Base-by-base conservation (phyloP, 2,797 vertebrate genomes). In the Siniperca scherzeri region DNA sequence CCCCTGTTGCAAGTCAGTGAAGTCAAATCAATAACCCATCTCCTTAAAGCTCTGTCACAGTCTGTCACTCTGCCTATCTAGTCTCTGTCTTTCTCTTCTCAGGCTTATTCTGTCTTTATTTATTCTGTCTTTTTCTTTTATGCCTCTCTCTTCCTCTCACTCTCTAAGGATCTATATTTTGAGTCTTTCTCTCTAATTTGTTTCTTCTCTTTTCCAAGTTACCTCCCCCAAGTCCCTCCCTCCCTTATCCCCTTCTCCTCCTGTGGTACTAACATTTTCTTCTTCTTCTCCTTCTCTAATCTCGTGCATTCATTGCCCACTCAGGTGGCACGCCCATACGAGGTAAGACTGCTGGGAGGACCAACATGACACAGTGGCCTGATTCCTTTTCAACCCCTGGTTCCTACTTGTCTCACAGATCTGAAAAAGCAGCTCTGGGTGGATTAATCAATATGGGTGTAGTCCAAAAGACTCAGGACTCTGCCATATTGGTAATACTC, bases 21-120 rank as follows among this genome's bases (percentile, higher is more conserved):
- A 91, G 76, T 76, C 89, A 74, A 90, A 92, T 93, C 90, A 90
- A 92, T 93, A 93, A 94, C 84, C 84, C 90, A 87, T 92, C 86
- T 93, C 77, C 86, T 89, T 94, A 79, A 83, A 91, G 89, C 84
- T 89, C 89, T 90, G 76, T 97, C 96, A 97, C 97, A 97, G 95
- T 97, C 87, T 90, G 94, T 96, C 96, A 96, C 96, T 96, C 96
- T 96, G 95, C 97, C 96, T 98, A 94, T 92, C 96, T 96, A 95
- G 95, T 95, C 96, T 95, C 97, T 97, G 95, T 97, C 97, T 97
- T 96, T 97, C 96, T 97, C 97, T 97, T 97, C 97, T 97, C 96
- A 97, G 97, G 96, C 98, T 97, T 98, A 97, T 97, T 91, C 92
- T 92, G 70, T 90, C 92, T 92, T 87, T 91, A 81, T 86, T 93